These are phyloP conservation scores for Rhamphomyia laevipes DNA, from an alignment of 2,888 invertebrate genomes.

Conservation along the genomic window DNA sequence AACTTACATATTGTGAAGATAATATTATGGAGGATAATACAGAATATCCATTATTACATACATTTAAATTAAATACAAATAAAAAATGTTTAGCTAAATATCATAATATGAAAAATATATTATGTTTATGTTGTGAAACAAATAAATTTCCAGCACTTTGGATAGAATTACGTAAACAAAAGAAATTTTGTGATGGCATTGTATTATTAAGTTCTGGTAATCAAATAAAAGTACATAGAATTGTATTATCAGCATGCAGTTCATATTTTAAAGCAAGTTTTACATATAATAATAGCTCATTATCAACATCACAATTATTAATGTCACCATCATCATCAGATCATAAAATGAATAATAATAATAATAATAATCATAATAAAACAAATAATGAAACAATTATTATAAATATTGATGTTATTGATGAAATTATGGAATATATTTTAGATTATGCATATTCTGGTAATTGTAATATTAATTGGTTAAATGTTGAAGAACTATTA, in stretches of 20 bases:
- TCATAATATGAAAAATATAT: too few species aligned
- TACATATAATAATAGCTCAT: conserved; percentile 43
- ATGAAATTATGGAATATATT: conserved; percentile 49
- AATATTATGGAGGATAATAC: too few species aligned
- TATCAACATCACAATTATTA: background rate
- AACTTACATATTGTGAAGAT: too few species aligned
- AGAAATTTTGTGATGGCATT: conserved; percentile 58
- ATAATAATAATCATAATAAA: conserved; percentile 4
- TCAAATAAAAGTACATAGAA: conserved; percentile 53
- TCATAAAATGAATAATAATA: conserved; percentile 22
- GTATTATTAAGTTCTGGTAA: conserved; percentile 51
- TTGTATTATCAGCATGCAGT: conserved; percentile 58
- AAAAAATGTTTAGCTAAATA: too few species aligned
- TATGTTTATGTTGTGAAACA: too few species aligned
- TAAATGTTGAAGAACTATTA: conserved; percentile 57
- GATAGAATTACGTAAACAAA: conserved; percentile 53
- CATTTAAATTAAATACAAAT: too few species aligned
- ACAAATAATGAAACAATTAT: conserved; percentile 45
- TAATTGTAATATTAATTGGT: conserved; percentile 47
- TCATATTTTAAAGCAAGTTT: conserved; percentile 63
- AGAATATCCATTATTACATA: too few species aligned
- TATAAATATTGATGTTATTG: conserved; percentile 48
- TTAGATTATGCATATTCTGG: conserved; percentile 68
- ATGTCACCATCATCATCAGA: background rate
- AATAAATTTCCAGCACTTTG: conserved; percentile 48